These are phyloP conservation scores for Agriotes lineatus DNA, from an alignment of 2,888 invertebrate genomes.

Conservation along the genomic window DNA sequence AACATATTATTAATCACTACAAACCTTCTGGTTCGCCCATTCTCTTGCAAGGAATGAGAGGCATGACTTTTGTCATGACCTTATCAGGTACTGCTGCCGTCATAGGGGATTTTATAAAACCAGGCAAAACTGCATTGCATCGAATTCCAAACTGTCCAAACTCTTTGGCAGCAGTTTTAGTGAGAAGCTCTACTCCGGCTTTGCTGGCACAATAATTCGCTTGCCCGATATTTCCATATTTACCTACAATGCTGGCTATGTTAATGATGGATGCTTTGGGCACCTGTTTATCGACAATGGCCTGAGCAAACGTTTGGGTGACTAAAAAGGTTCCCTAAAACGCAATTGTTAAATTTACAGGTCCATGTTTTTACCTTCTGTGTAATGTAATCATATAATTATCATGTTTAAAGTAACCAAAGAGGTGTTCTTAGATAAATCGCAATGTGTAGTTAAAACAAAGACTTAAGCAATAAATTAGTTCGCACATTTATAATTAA, in stretches of 20 bases:
- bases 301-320: conserved; percentile 82
- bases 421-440: too few relatives aligned
- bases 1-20: too few relatives aligned
- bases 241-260: conserved; percentile 87
- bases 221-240: conserved; percentile 89
- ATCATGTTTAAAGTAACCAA: too few relatives aligned
- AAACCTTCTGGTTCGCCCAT: conserved; percentile 80
- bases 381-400: too few relatives aligned
- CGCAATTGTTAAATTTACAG: too few relatives aligned
- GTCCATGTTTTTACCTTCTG: too few relatives aligned
- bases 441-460: too few relatives aligned
- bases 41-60: conserved; percentile 77
- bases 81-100: conserved; percentile 83
- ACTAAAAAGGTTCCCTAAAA: conserved; percentile 85
- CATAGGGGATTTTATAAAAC: conserved; percentile 90
- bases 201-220: conserved; percentile 94
- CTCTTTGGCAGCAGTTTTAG: conserved; percentile 89
- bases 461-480: too few relatives aligned
- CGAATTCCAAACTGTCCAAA: conserved; percentile 81
- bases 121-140: conserved; percentile 87
- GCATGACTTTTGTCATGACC: conserved; percentile 73
- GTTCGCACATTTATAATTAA: too few relatives aligned
- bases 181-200: conserved; percentile 90
- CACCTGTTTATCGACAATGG: conserved; percentile 76
- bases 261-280: conserved; percentile 83